phyloP scores from a whole-genome alignment of 2,797 vertebrate genomes.

The Malurus leucopterus region DNA sequence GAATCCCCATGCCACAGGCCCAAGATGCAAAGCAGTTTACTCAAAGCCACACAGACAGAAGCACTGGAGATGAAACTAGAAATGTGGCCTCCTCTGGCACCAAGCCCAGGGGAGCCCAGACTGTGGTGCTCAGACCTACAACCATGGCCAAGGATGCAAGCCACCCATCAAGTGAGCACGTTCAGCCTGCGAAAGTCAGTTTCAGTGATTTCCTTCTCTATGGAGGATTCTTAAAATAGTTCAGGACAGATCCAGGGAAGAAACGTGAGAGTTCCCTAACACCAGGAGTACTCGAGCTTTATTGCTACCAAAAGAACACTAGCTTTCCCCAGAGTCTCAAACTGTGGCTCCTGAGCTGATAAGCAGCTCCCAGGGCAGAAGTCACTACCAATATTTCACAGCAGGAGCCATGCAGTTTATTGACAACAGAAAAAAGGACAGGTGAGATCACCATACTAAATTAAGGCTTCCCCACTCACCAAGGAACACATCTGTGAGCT shows the following conservation, averaged over 20 bases:
- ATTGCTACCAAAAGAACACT: not conserved
- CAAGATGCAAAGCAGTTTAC: not conserved
- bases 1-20: not conserved
- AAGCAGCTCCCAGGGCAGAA: not conserved
- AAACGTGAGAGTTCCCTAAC: not conserved
- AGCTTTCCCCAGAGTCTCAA: not conserved
- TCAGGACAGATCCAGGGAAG: not conserved
- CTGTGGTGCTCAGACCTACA: not conserved
- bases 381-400: not conserved
- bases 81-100: not conserved
- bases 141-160: not conserved
- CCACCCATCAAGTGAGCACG: not conserved
- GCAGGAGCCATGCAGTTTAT: not conserved
- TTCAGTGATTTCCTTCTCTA: not conserved
- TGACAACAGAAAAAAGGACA: not conserved
- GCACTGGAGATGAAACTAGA: not conserved
- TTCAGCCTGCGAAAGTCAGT: not conserved
- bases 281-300: not conserved
- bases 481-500: not conserved
- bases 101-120: not conserved
- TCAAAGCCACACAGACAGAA: not conserved
- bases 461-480: not conserved
- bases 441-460: not conserved
- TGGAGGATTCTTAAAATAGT: not conserved
- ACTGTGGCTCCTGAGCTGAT: not conserved